These are phyloP conservation scores for Parapristionchus giblindavisi DNA, from an alignment of 2,888 invertebrate genomes.

Conservation along the genomic window DNA sequence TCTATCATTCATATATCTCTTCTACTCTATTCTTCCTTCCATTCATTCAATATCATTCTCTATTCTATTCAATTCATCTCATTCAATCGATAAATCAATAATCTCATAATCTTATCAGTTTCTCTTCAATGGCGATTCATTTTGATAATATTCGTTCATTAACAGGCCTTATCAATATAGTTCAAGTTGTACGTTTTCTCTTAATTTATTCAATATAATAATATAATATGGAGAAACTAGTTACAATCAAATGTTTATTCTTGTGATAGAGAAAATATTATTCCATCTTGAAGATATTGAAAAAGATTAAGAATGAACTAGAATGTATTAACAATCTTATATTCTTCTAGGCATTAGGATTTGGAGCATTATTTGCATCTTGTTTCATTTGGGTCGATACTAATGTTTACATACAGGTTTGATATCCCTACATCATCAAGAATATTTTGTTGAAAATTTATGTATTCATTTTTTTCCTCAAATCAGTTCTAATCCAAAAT, in stretches of 20 bases:
- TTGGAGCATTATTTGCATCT: conserved; percentile 32
- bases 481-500: not conserved
- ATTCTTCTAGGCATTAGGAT: conserved; percentile 24
- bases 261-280: not conserved
- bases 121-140: conserved; percentile 13
- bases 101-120: not conserved
- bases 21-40: not conserved
- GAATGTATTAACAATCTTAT: not conserved
- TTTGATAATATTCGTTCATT: not conserved
- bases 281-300: not conserved
- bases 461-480: not conserved
- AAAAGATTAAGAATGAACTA: not conserved
- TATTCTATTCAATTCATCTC: not conserved
- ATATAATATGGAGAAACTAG: not conserved
- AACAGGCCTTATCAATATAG: conserved; percentile 18
- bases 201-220: not conserved
- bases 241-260: not conserved
- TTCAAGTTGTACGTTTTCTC: conserved; percentile 23
- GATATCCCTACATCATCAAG: not conserved
- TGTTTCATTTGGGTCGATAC: conserved; percentile 37
- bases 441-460: not conserved
- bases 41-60: not conserved
- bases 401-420: conserved; percentile 36
- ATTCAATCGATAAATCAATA: not conserved
- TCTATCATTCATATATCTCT: not conserved